Evolutionary conservation across 1,140 invertebrate species (phyloP).

Genomic region (Leptopilina boulardi): DNA sequence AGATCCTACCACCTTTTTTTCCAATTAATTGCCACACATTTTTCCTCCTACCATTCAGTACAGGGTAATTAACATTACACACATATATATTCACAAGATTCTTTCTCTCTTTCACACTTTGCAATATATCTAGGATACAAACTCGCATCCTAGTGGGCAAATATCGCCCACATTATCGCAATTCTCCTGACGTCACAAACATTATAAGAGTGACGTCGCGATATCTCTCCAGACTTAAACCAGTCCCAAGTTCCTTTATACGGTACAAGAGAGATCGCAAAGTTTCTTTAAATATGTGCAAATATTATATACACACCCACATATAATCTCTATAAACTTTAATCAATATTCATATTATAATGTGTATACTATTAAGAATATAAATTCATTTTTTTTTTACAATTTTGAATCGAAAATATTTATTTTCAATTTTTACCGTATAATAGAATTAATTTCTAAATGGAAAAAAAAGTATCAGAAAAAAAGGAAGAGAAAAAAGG

Average conservation of each 20-base stretch:
- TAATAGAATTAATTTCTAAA: too few relatives aligned
- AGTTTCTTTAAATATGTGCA: conserved; percentile 5
- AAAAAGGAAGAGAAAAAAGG: too few relatives aligned
- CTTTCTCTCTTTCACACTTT: conserved; percentile 39
- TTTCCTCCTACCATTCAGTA: neutral
- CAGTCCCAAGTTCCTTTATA: conserved; percentile 41
- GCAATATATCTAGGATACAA: conserved; percentile 42
- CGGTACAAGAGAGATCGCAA: conserved; percentile 36
- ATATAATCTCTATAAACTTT: neutral
- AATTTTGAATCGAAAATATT: too few relatives aligned
- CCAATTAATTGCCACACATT: conserved; percentile 11
- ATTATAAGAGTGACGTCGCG: conserved; percentile 50
- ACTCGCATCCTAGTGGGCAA: conserved; percentile 20
- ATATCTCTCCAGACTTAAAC: conserved; percentile 43
- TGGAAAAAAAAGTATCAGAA: too few relatives aligned
- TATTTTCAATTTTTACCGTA: too few relatives aligned
- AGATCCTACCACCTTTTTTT: neutral
- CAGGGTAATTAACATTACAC: neutral
- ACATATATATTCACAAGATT: neutral
- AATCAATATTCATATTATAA: neutral
- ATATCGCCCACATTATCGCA: conserved; percentile 24
- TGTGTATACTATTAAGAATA: too few relatives aligned
- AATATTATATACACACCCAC: conserved; percentile 21
- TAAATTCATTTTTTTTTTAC: too few relatives aligned
- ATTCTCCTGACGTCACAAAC: conserved; percentile 47